Percentiles rank a stretch among this genome's conserved stretches.
These are phyloP conservation scores for Protophormia terraenovae DNA, from an alignment of 2,888 invertebrate genomes.

Conservation along the genomic window DNA sequence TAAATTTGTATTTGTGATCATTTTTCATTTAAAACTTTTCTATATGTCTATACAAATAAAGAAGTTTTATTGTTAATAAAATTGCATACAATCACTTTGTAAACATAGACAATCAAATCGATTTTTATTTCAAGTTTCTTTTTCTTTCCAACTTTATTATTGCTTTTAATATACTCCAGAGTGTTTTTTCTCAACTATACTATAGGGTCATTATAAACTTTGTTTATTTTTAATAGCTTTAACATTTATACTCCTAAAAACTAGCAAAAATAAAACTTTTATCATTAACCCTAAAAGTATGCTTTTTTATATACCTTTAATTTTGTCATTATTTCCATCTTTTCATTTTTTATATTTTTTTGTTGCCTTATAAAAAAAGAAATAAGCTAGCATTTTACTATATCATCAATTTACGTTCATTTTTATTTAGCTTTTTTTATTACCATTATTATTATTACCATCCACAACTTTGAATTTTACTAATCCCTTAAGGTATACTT, in stretches of 20 bases:
- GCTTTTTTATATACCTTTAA: neutral
- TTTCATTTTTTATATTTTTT: neutral
- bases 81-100: neutral
- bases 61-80: neutral
- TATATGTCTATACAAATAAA: neutral
- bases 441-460: neutral
- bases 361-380: too few species aligned
- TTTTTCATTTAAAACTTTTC: neutral
- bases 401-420: neutral
- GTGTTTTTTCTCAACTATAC: neutral
- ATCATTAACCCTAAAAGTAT: neutral
- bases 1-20: neutral
- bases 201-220: neutral
- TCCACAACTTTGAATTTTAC: neutral
- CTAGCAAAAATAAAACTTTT: constrained; percentile 9
- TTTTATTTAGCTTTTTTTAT: neutral
- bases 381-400: neutral
- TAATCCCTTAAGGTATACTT: constrained; percentile 21
- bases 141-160: too few species aligned
- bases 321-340: neutral
- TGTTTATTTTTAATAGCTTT: neutral
- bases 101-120: neutral
- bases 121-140: neutral
- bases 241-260: neutral
- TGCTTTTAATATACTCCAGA: neutral